phyloP scores from a whole-genome alignment of 2,797 vertebrate species.

The Muraenolepis orangiensis region DNA sequence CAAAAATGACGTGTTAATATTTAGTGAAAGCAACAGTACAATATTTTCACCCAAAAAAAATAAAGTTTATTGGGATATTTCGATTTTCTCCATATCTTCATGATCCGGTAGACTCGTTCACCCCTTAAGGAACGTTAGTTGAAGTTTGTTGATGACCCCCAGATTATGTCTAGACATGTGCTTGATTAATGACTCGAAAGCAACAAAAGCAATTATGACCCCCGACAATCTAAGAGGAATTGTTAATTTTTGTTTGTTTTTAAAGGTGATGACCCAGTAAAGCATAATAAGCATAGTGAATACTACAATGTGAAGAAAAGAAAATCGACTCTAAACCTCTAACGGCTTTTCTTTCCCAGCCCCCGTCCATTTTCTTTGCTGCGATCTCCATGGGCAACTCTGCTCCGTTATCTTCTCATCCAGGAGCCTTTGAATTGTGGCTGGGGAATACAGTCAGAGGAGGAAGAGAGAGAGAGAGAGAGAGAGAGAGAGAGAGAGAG shows the following conservation, averaged over 20 bases:
- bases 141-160: neutral
- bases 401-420: constrained; percentile 52
- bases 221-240: neutral
- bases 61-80: no score
- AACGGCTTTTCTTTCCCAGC: constrained; percentile 5
- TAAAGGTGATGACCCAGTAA: neutral
- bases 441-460: constrained; percentile 31
- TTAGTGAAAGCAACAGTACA: no score
- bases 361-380: constrained; percentile 25
- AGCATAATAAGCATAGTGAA: neutral
- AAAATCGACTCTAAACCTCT: constrained; percentile 5
- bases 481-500: constrained; percentile 22
- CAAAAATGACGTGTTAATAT: no score
- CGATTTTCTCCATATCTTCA: no score
- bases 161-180: no score
- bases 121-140: neutral
- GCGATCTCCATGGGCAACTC: constrained; percentile 57
- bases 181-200: neutral
- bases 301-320: neutral
- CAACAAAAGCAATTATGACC: neutral
- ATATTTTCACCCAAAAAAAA: no score
- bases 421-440: constrained; percentile 46
- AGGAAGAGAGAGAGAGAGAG: constrained; percentile 12
- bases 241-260: neutral
- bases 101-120: neutral